These are phyloP conservation scores for Pteronura brasiliensis DNA, from an alignment of 2,113 vertebrate species.

Conservation along the genomic window DNA sequence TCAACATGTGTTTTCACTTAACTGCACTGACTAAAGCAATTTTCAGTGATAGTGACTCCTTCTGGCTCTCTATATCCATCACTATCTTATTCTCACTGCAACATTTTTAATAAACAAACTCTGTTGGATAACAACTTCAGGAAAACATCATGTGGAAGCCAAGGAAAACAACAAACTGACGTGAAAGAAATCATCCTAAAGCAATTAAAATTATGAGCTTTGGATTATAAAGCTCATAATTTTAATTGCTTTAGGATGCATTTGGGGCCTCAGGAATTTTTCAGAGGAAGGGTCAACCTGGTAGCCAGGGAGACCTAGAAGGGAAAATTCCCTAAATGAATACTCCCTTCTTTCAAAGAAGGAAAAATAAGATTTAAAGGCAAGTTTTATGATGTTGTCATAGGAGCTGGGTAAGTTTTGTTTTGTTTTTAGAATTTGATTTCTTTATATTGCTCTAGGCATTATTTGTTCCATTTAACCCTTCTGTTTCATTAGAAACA, in stretches of 20 bases:
- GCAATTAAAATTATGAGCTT: conserved; percentile 51
- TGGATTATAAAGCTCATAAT: too few relatives aligned
- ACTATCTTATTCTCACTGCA: conserved; percentile 64
- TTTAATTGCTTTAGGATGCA: too few relatives aligned
- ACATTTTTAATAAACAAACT: conserved; percentile 60
- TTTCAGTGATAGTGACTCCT: conserved; percentile 67
- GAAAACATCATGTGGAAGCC: conserved; percentile 69
- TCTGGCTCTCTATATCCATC: conserved; percentile 49
- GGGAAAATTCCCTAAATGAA: neutral
- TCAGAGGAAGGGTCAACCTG: conserved; percentile 55
- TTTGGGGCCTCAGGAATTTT: conserved; percentile 53
- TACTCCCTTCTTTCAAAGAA: neutral
- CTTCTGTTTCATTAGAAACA: conserved; percentile 15
- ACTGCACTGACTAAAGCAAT: conserved; percentile 68
- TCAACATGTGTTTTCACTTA: conserved; percentile 77
- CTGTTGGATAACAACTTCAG: conserved; percentile 30
- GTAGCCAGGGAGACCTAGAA: conserved; percentile 63
- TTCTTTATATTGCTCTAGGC: conserved; percentile 31
- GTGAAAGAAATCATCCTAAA: conserved; percentile 54
- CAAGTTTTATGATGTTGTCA: conserved; percentile 38
- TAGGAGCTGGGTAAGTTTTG: neutral
- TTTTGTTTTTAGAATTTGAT: conserved; percentile 35
- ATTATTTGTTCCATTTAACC: conserved; percentile 56
- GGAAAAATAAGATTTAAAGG: conserved; percentile 37
- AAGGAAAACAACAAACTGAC: conserved; percentile 68